Conservation (phyloP, 2,113 vertebrate genomes). For the Xyliphius kryptos region DNA sequence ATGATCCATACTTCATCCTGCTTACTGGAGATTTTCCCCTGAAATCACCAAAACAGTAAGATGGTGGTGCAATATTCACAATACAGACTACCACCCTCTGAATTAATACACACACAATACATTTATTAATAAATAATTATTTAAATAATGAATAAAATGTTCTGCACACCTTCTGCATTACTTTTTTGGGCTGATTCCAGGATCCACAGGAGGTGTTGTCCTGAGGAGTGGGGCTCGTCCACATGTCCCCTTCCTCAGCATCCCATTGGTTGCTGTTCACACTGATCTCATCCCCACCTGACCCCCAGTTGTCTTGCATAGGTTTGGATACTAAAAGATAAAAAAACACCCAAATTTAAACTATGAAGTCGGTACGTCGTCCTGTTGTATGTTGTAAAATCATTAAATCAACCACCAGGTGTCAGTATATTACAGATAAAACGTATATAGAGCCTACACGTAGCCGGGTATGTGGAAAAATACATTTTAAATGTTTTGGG, state of each 20-base stretch:
- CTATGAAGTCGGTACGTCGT: too few relatives aligned
- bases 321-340: slow-evolving; percentile 81
- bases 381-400: too few relatives aligned
- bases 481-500: too few relatives aligned
- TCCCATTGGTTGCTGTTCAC: slow-evolving; percentile 84
- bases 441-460: background rate
- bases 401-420: slow-evolving; percentile 33
- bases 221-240: slow-evolving; percentile 87
- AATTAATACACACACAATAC: too few relatives aligned
- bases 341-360: background rate
- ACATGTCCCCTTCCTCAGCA: slow-evolving; percentile 88
- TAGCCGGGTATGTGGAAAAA: too few relatives aligned
- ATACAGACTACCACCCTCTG: too few relatives aligned
- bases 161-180: slow-evolving; percentile 77
- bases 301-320: slow-evolving; percentile 98
- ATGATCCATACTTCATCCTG: slow-evolving; percentile 93
- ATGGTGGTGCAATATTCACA: too few relatives aligned
- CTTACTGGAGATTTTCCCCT: slow-evolving; percentile 86
- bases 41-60: slow-evolving; percentile 7
- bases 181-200: slow-evolving; percentile 88
- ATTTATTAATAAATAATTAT: too few relatives aligned
- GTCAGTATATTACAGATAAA: slow-evolving; percentile 16
- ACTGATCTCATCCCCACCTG: slow-evolving; percentile 79
- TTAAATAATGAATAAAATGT: too few relatives aligned
- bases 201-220: slow-evolving; percentile 88